Evolutionary conservation across 2,888 invertebrate species (phyloP), one percentile per base, ranked within the genome.

Genomic region (Griposia aprilina): DNA sequence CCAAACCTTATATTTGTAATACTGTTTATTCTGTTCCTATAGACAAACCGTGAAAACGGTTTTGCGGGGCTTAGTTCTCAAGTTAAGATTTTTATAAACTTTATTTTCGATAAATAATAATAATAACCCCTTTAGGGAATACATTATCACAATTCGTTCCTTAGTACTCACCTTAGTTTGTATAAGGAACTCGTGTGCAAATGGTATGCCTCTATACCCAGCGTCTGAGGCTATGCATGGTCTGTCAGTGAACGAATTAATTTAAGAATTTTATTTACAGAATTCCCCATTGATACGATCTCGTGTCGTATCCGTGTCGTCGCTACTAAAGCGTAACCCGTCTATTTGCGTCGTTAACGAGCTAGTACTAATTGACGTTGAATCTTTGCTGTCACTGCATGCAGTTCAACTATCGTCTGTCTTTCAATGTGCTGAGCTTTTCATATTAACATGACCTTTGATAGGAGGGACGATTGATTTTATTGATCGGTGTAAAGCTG

Each of bases 291-390:
- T 17, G 1, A 11, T 26, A 10, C 45, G 15, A 45, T 23, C 17
- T 62, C 83, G 81, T 13, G 36, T 80, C 81, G 81, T 30, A 84
- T 59, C 57, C 67, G 74, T 69, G 20, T 62, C 87, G 87, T 63
- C 7, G 13, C 10, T 17, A 23, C 30, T 85, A 78, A 81, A 70
- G 23, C 52, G 17, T 6, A 20, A 0, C 11, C 55, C 62, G 30
- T 62, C 65, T 87, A 71, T 86, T 86, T 76, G 82, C 77, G 71
- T 78, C 80, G 79, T 85, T 86, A 86, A 85, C 88, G 82, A 82
- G 80, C 67, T 62, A 57, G 78, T 74, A 73, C 82, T 86, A 87
- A 86, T 85, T 86, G 85, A 78, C 68, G 86, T 67, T 66, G 73
- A 80, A 78, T 79, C 86, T 78, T 75, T 57, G 86, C 86, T 79